These are phyloP conservation scores for Aricia agestis DNA, from an alignment of 1,140 invertebrate genomes.

Conservation along the genomic window DNA sequence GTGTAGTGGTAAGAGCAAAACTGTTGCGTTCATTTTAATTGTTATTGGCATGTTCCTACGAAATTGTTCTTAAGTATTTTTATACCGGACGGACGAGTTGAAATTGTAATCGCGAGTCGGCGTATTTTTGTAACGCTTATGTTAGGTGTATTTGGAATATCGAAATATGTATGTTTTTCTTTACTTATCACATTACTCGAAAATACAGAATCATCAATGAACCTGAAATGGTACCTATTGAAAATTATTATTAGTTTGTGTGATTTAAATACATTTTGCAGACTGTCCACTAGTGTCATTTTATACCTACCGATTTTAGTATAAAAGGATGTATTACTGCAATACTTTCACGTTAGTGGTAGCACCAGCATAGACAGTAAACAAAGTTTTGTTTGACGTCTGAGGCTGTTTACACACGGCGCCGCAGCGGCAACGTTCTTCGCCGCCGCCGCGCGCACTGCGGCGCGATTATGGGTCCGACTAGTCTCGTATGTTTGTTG, in stretches of 20 bases:
- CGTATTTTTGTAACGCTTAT: constrained; percentile 13
- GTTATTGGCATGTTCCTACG: constrained; percentile 11
- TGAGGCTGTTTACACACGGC: too few relatives aligned
- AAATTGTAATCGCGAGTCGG: constrained; percentile 1
- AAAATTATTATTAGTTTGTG: neutral
- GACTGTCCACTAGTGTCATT: neutral
- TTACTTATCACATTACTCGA: constrained; percentile 1
- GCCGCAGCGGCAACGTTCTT: too few relatives aligned
- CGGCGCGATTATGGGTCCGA: too few relatives aligned
- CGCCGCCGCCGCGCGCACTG: too few relatives aligned
- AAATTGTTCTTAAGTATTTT: constrained; percentile 15
- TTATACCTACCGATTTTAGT: neutral
- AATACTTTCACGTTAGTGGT: too few relatives aligned
- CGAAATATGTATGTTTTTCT: neutral
- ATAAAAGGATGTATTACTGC: too few relatives aligned
- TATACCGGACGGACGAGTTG: neutral
- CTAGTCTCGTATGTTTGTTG: too few relatives aligned
- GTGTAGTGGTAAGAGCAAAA: neutral
- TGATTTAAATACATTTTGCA: constrained; percentile 16
- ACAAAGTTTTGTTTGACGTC: too few relatives aligned
- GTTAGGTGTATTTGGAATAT: constrained; percentile 14
- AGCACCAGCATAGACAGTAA: too few relatives aligned
- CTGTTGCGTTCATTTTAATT: neutral
- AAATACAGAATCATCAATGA: constrained; percentile 6
- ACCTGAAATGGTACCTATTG: neutral